These are phyloP conservation scores for Slavum lentiscoides DNA, from an alignment of 2,888 invertebrate species.

Conservation along the genomic window DNA sequence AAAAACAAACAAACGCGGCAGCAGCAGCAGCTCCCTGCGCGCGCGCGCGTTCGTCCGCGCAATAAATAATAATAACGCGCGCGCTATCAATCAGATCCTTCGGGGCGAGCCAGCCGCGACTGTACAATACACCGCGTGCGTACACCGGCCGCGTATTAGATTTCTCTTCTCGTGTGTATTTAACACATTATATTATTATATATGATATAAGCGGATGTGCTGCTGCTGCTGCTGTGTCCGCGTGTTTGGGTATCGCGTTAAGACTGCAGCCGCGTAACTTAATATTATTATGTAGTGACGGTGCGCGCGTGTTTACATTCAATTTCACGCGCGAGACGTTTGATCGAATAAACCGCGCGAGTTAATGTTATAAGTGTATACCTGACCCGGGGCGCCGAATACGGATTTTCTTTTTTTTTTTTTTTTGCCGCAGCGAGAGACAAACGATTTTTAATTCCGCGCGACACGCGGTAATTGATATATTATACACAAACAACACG, in stretches of 20 bases:
- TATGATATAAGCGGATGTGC: background rate
- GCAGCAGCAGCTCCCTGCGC: background rate
- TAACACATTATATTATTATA: background rate
- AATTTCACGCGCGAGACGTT: constrained; percentile 53
- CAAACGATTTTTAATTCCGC: constrained; percentile 50
- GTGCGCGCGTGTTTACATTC: constrained; percentile 43
- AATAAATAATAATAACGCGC: background rate
- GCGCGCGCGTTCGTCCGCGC: too few species aligned
- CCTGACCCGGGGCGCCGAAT: background rate
- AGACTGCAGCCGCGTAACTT: constrained; percentile 31
- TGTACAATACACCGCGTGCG: too few species aligned
- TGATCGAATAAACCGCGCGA: constrained; percentile 41
- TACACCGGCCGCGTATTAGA: constrained; percentile 20
- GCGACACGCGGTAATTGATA: constrained; percentile 45
- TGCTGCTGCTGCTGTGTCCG: too few species aligned
- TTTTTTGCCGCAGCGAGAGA: constrained; percentile 9
- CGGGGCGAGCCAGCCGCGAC: background rate
- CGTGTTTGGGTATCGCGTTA: constrained; percentile 51
- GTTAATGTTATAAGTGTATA: too few species aligned
- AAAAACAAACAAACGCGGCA: constrained; percentile 49
- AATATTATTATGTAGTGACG: constrained; percentile 14
- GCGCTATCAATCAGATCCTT: constrained; percentile 47
- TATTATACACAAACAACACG: background rate
- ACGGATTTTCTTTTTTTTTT: constrained; percentile 47
- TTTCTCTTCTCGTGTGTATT: constrained; percentile 43